These are phyloP conservation scores for Epinotia bilunana DNA, from an alignment of 2,888 invertebrate genomes.

Conservation along the genomic window DNA sequence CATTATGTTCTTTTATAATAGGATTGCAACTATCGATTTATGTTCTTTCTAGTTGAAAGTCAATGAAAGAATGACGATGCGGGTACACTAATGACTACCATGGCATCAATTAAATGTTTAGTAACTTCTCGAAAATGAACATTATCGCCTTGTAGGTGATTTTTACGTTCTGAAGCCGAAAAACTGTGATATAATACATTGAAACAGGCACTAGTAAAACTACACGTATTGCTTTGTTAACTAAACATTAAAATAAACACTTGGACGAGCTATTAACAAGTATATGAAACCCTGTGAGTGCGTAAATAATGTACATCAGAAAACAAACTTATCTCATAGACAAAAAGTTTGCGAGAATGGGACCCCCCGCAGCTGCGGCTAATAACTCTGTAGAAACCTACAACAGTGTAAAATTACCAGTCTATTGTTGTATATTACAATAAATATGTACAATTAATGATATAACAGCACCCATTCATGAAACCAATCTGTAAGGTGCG, in stretches of 20 bases:
- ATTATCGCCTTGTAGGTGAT: background rate
- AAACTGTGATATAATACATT: background rate
- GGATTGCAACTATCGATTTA: background rate
- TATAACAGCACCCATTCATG: constrained; percentile 82
- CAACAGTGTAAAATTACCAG: constrained; percentile 82
- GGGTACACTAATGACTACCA: background rate
- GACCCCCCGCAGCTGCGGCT: constrained; percentile 62
- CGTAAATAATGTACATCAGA: constrained; percentile 30
- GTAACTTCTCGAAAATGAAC: background rate
- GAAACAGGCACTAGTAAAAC: background rate
- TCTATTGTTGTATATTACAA: constrained; percentile 83
- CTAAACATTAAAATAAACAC: background rate
- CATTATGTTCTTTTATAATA: background rate
- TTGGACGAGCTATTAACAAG: background rate
- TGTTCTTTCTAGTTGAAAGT: background rate
- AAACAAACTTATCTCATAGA: constrained; percentile 33
- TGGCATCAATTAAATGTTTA: background rate
- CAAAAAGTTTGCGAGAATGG: constrained; percentile 44
- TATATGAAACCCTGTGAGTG: background rate
- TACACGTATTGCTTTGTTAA: background rate
- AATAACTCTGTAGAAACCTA: constrained; percentile 82
- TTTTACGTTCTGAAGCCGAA: background rate
- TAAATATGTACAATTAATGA: constrained; percentile 83
- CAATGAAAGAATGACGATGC: background rate
- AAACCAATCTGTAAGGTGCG: constrained; percentile 70